A percentile compares a stretch with the other conserved stretches of the same genome.
Evolutionary conservation across 30 jellyfish, hydroid and myxozoan genomes (phyloP).

Genomic region (Cassiopea xamachana): DNA sequence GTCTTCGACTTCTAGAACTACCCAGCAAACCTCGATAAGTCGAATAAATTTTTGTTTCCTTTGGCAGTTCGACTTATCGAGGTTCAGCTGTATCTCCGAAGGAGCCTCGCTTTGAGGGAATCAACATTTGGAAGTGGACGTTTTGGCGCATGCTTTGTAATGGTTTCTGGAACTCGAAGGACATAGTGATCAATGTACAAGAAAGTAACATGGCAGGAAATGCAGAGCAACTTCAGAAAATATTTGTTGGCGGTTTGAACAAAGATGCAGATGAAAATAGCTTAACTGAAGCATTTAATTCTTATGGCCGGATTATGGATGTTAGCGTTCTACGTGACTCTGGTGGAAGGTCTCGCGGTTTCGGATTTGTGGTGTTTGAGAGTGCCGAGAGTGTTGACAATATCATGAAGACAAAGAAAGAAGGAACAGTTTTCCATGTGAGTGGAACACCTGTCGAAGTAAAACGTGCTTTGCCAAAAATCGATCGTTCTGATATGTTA

Average conservation of each 20-base stretch:
- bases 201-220: constrained; percentile 34
- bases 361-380: constrained; percentile 90
- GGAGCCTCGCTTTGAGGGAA: not conserved
- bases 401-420: constrained; percentile 81
- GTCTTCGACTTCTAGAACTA: no score
- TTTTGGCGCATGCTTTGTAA: constrained; percentile 10
- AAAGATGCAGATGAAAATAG: constrained; percentile 76
- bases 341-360: constrained; percentile 82
- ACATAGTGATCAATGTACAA: not conserved
- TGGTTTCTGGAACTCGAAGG: not conserved
- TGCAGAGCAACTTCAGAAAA: constrained; percentile 83
- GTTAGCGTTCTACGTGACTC: constrained; percentile 83
- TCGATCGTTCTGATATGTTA: constrained; percentile 38
- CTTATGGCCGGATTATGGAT: constrained; percentile 79
- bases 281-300: constrained; percentile 51
- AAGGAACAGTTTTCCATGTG: constrained; percentile 59
- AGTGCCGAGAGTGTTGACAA: constrained; percentile 84
- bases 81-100: not conserved
- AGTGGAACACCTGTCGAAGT: constrained; percentile 90
- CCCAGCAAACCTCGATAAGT: no score
- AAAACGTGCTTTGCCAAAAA: constrained; percentile 88
- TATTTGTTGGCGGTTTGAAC: constrained; percentile 91
- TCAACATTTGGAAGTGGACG: not conserved
- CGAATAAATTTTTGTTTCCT: no score
- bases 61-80: no score